These are phyloP conservation scores for Phrynocephalus versicolor DNA, from an alignment of 2,113 vertebrate species.

Conservation along the genomic window DNA sequence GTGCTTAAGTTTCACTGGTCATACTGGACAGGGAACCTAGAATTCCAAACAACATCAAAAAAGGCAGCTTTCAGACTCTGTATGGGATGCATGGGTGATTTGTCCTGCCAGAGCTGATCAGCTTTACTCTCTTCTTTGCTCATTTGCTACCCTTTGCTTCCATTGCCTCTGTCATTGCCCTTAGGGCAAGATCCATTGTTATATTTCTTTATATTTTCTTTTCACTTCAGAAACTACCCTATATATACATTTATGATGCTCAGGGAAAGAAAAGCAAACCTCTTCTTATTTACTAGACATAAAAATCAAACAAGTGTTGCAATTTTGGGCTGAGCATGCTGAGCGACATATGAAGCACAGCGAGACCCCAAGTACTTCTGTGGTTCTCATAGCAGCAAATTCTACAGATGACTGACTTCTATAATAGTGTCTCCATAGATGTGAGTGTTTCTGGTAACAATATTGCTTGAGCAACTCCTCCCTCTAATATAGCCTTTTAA, in stretches of 20 bases:
- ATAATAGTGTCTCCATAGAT: conserved; percentile 53
- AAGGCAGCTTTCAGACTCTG: no score
- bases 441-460: conserved; percentile 30
- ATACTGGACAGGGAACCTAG: no score
- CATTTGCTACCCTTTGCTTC: no score
- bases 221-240: not conserved
- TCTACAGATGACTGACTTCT: conserved; percentile 52
- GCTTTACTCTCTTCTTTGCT: no score
- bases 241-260: not conserved
- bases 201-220: no score
- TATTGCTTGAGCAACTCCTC: conserved; percentile 8
- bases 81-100: no score
- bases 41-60: no score
- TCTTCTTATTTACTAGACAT: not conserved
- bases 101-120: no score
- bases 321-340: conserved; percentile 33
- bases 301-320: conserved; percentile 4
- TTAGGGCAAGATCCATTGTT: not conserved
- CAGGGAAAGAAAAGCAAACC: no score
- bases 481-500: not conserved
- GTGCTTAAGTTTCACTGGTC: no score
- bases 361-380: conserved; percentile 40
- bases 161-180: not conserved
- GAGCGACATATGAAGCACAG: not conserved
- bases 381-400: conserved; percentile 35